Evolutionary conservation across 35 echinoderm and acorn worm species (phyloP), one percentile per base, ranked within the genome.

Genomic region (Patiria miniata): DNA sequence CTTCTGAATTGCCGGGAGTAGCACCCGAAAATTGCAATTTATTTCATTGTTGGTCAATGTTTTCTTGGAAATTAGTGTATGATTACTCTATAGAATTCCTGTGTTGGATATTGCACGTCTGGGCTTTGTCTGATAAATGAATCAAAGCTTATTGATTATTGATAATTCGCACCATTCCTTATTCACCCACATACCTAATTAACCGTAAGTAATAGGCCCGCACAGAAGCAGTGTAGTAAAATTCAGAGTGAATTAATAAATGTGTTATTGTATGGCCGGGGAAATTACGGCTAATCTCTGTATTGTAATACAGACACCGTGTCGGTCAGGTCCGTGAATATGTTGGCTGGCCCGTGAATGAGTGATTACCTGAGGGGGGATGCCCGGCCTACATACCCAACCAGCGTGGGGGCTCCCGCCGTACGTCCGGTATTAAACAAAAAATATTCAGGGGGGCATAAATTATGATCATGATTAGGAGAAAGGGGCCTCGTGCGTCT

Each of bases 401-500:
- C 14, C 65, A 73, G 65, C 34, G 26, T 14, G 65, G 65, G 4
- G 42, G 42, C 42, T 47, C 42, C 12, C 4, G 42, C 42, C 12
- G 42, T n/a, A n/a, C n/a, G n/a, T n/a, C n/a, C 57, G 28, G 57
- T 7, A 59, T 69, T 8, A 34, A 9, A 12, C 2, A 69, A 23
- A 61, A 73, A 14, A 73, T 26, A 32, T 26, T 73, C 29, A 18
- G 29, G 65, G 34, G 65, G 65, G 65, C 65, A 73, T 73, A 73
- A 73, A 73, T 73, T 73, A 73, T 73, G 65, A 18, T 73, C 65
- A 73, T 73, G 65, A 73, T 47, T 12, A 73, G 65, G n/a, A n/a
- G n/a, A 73, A 34, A 23, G 34, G 65, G 65, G 19, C 65, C 26
- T 21, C 65, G 8, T 73, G 26, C 29, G 65, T 73, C 65, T 73